Evolutionary conservation across 2,113 vertebrate genomes (phyloP).

Genomic region (Nycticebus coucang): DNA sequence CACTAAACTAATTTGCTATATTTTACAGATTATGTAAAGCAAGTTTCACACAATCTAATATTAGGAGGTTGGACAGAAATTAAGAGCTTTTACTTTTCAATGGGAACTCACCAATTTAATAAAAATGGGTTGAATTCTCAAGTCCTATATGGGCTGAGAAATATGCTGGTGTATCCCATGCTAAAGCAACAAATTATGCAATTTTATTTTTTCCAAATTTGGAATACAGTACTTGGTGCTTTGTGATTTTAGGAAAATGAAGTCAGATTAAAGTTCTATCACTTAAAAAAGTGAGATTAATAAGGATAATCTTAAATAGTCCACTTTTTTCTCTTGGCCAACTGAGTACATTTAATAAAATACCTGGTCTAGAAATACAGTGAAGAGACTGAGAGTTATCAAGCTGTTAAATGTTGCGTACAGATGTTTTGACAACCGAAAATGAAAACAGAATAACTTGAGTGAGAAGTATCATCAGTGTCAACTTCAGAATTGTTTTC

Average conservation of each 20-base stretch:
- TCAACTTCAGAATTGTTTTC: too few relatives aligned
- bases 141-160: neutral
- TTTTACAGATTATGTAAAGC: neutral
- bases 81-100: neutral
- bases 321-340: neutral
- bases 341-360: neutral
- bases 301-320: constrained; percentile 3
- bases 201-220: constrained; percentile 24
- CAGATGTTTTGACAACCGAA: neutral
- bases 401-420: neutral
- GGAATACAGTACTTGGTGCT: neutral
- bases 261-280: constrained; percentile 18
- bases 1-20: neutral
- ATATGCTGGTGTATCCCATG: neutral
- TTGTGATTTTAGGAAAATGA: constrained; percentile 39
- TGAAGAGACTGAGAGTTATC: neutral
- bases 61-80: neutral
- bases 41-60: neutral
- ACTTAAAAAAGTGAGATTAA: neutral
- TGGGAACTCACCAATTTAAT: neutral
- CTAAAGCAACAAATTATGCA: neutral
- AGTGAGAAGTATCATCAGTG: neutral
- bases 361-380: neutral
- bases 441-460: constrained; percentile 21
- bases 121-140: neutral